phyloP scores from a whole-genome alignment of 2,888 invertebrate genomes.

The Ceratothoa steindachneri region DNA sequence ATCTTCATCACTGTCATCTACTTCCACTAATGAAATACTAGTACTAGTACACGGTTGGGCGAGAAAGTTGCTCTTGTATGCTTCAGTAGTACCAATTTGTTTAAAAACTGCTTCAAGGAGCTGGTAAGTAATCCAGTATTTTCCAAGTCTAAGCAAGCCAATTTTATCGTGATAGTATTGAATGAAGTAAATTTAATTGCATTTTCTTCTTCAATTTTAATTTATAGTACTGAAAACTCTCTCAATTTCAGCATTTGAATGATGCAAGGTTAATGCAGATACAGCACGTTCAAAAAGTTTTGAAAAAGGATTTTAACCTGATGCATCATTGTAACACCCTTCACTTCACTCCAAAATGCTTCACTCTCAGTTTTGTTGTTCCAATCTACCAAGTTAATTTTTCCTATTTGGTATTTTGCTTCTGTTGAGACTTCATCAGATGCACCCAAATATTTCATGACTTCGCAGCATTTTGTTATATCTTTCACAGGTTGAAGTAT shows the following conservation, averaged over 20 bases:
- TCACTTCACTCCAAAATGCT: conserved; percentile 8
- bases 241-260: conserved; percentile 12
- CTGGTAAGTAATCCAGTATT: background rate
- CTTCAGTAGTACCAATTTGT: background rate
- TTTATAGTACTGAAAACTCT: background rate
- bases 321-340: background rate
- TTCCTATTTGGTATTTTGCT: background rate
- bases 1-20: too few relatives aligned
- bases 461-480: background rate
- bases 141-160: background rate
- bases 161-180: background rate
- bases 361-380: conserved; percentile 5
- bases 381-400: conserved; percentile 1
- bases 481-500: conserved; percentile 3
- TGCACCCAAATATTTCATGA: background rate
- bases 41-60: too few relatives aligned
- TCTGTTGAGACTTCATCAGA: background rate
- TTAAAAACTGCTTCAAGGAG: background rate
- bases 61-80: background rate
- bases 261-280: background rate
- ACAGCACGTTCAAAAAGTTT: conserved; percentile 11
- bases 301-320: background rate
- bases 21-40: too few relatives aligned
- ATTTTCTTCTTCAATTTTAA: background rate
- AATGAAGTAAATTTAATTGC: background rate